Conservation (phyloP, 2,888 invertebrate species). For the Nomada hirtipes region DNA sequence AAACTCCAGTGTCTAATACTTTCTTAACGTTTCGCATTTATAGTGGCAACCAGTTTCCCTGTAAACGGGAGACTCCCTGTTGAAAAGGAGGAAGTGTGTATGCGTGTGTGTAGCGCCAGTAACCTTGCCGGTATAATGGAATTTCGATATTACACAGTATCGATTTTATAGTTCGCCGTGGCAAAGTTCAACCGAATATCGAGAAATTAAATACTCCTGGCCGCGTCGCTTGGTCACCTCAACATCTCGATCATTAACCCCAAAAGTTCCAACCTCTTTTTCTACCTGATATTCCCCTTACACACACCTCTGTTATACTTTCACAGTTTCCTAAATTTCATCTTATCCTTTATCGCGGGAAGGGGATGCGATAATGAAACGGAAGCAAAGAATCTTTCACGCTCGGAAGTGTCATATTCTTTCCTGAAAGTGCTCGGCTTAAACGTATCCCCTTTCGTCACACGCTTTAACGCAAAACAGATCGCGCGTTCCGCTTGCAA, state of each 20-base stretch:
- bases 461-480: conserved; percentile 13
- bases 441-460: not conserved
- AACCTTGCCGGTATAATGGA: conserved; percentile 16
- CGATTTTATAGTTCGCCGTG: not conserved
- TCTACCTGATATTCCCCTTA: not conserved
- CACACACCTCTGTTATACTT: too few relatives aligned
- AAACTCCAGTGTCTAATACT: conserved; percentile 4
- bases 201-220: not conserved
- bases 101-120: not conserved
- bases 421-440: conserved; percentile 11
- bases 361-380: not conserved
- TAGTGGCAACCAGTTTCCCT: not conserved
- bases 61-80: not conserved
- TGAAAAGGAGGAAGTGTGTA: not conserved
- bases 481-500: conserved; percentile 24
- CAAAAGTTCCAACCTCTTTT: not conserved
- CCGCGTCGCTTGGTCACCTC: conserved; percentile 9
- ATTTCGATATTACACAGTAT: conserved; percentile 23
- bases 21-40: not conserved
- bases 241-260: conserved; percentile 1
- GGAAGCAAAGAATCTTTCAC: conserved; percentile 7
- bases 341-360: not conserved
- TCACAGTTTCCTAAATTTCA: conserved; percentile 16
- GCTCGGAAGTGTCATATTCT: not conserved
- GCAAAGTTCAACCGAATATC: conserved; percentile 4